These are phyloP conservation scores for Mycogona germanica DNA, from an alignment of 2,888 invertebrate genomes.

Conservation along the genomic window DNA sequence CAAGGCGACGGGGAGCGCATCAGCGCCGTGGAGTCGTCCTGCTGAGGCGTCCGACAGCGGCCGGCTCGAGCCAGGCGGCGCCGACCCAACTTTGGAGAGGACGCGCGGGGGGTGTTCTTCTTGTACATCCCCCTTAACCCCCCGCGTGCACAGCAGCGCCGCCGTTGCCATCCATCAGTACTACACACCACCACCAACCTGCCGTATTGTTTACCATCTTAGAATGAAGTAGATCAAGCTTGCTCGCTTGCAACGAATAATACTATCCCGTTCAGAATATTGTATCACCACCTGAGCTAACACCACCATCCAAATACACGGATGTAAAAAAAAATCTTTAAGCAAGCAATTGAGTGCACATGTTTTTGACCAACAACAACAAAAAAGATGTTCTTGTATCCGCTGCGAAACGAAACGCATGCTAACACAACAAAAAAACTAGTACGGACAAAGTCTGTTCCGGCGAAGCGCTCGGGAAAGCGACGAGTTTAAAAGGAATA, in stretches of 20 bases:
- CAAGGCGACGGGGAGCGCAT: conserved; percentile 5
- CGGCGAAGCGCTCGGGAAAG: too few relatives aligned
- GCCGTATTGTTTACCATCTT: conserved; percentile 15
- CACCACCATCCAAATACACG: conserved; percentile 1
- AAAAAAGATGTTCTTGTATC: neutral
- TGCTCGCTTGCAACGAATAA: conserved; percentile 6
- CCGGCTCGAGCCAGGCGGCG: too few relatives aligned
- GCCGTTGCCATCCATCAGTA: conserved; percentile 5
- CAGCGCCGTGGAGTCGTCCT: conserved; percentile 9
- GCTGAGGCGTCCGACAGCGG: too few relatives aligned
- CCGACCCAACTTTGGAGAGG: too few relatives aligned
- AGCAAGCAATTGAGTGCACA: conserved; percentile 17
- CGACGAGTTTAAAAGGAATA: too few relatives aligned
- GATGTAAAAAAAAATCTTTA: neutral
- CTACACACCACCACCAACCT: conserved; percentile 8
- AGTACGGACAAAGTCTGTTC: neutral
- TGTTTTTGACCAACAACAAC: conserved; percentile 11
- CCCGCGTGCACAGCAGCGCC: conserved; percentile 3
- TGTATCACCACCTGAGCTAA: neutral
- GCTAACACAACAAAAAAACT: conserved; percentile 4
- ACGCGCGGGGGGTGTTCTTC: conserved; percentile 1
- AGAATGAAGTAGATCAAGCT: conserved; percentile 10
- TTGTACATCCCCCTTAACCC: conserved; percentile 2
- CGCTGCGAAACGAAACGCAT: neutral
- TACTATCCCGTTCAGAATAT: conserved; percentile 7